phyloP scores from a whole-genome alignment of 2,888 invertebrate genomes.

The Tiphia femorata region DNA sequence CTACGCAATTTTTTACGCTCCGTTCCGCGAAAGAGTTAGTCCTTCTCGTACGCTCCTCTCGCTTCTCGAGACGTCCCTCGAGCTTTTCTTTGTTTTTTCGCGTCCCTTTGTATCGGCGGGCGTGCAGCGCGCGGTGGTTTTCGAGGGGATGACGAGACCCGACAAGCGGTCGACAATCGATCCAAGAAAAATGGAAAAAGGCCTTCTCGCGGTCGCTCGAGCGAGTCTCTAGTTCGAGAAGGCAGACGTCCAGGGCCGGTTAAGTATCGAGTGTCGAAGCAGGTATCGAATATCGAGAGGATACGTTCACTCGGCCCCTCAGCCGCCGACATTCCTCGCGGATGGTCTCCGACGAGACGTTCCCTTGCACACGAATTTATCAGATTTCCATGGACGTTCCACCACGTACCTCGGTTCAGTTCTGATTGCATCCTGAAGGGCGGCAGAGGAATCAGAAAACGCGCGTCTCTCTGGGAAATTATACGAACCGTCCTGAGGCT shows the following conservation, averaged over 20 bases:
- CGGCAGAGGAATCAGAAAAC: no score
- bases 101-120: slow-evolving; percentile 4
- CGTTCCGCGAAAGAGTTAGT: no score
- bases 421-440: no score
- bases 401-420: no score
- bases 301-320: slow-evolving; percentile 15
- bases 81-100: neutral
- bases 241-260: slow-evolving; percentile 43
- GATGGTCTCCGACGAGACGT: slow-evolving; percentile 4
- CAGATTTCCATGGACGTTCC: no score
- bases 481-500: no score
- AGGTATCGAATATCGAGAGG: slow-evolving; percentile 42
- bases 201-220: slow-evolving; percentile 11
- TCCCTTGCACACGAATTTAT: slow-evolving; percentile 10
- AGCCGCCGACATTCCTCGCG: slow-evolving; percentile 21
- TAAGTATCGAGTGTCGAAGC: slow-evolving; percentile 47
- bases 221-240: slow-evolving; percentile 6
- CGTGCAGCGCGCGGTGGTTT: neutral
- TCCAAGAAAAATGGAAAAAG: slow-evolving; percentile 29
- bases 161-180: slow-evolving; percentile 36
- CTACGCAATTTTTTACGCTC: slow-evolving; percentile 1
- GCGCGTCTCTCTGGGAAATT: no score
- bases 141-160: slow-evolving; percentile 18
- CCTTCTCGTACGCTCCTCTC: neutral
- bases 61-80: neutral